These are phyloP conservation scores for Eledona agricola DNA, from an alignment of 2,888 invertebrate genomes.

Conservation along the genomic window DNA sequence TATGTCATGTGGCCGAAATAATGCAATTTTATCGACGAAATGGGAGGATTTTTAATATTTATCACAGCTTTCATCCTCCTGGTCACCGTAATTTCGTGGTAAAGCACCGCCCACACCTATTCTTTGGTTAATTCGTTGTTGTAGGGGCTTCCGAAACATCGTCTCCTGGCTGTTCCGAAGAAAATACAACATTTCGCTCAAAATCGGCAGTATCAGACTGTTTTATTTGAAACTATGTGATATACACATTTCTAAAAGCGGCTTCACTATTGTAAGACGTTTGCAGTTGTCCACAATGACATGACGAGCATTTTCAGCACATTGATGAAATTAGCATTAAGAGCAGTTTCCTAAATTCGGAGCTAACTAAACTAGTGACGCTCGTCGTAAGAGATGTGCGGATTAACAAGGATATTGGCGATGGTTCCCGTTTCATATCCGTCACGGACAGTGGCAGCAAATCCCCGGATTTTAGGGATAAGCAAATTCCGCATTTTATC, in stretches of 20 bases:
- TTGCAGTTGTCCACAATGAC: constrained; percentile 55
- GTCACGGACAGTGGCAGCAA: constrained; percentile 54
- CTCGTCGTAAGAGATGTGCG: constrained; percentile 83
- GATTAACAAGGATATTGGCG: constrained; percentile 77
- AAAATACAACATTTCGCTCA: constrained; percentile 80
- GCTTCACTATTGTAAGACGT: constrained; percentile 60
- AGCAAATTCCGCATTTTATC: constrained; percentile 80
- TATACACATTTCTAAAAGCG: constrained; percentile 82
- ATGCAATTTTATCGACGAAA: constrained; percentile 29
- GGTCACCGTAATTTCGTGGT: constrained; percentile 59
- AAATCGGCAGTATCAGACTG: constrained; percentile 83
- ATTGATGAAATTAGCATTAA: constrained; percentile 85
- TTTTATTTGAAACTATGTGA: constrained; percentile 82
- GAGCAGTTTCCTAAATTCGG: constrained; percentile 88
- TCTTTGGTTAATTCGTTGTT: constrained; percentile 38
- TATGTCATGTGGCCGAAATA: constrained; percentile 18
- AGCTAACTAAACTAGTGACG: constrained; percentile 84
- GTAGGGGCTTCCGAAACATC: constrained; percentile 79
- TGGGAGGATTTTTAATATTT: constrained; percentile 46
- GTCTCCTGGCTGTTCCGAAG: constrained; percentile 83
- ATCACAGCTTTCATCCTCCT: constrained; percentile 41
- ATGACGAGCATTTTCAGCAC: constrained; percentile 68
- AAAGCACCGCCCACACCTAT: constrained; percentile 21
- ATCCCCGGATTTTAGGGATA: constrained; percentile 72
- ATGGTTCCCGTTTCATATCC: constrained; percentile 34